Base-by-base conservation (phyloP, 2,113 vertebrate species). In the Panthera tigris region DNA sequence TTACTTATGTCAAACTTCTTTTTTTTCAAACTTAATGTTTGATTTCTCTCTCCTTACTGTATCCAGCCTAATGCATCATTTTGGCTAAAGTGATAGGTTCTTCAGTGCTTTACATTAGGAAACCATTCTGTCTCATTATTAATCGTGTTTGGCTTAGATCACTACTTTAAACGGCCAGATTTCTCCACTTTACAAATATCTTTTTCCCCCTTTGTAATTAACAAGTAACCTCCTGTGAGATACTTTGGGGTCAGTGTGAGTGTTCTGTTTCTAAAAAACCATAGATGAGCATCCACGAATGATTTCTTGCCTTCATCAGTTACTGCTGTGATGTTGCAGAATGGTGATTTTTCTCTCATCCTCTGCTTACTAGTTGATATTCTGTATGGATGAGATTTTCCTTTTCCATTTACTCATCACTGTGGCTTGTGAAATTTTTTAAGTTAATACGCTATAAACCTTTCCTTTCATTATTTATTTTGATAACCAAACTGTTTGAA, bases 391-490 rank as follows among this genome's bases (percentile, higher is more conserved):
- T 89, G 39, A 83, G 83, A 68, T 36, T 89, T 78, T 91, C 18
- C 45, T 57, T 86, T 94, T 88, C 36, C 31, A 76, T 39, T 88
- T 79, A 39, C 61, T 55, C 85, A 39, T 90, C 12, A 31, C 85
- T 73, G 81, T 85, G 41, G 52, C 19, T 81, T 45, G 45, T 74
- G n/a, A 76, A 66, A 76, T 36, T 87, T 83, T 71, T 65, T 66
- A 6, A 63, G 55, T 33, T 41, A 82, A 3, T 82, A 29, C 84
- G 14, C 89, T 76, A 57, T 68, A 93, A 74, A 27, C 25, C 3
- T 18, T 92, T 94, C 25, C 29, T 73, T 80, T 79, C 12, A 21
- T 91, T 82, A 76, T 80, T 93, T n/a, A 55, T 78, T 94, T 87
- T 66, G 81, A 73, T 85, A 80, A 33, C 41, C 23, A 86, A 0